Base-by-base conservation (phyloP, 1,140 invertebrate genomes). In the Anastrepha obliqua region DNA sequence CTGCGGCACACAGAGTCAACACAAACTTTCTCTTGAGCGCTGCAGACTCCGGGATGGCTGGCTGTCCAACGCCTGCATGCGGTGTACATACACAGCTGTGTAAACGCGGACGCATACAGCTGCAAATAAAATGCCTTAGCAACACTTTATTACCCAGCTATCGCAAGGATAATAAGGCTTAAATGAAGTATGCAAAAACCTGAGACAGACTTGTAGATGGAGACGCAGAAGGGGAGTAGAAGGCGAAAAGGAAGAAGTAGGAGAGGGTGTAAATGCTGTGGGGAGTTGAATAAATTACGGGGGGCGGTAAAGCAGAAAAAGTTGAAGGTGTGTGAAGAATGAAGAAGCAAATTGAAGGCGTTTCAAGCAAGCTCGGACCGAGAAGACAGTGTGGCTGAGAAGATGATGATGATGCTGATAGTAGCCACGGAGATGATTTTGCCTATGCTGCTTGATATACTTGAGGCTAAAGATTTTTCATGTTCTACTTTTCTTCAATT, bases 141-240 rank as follows among this genome's bases (percentile, higher is more conserved):
- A 65, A 62, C 58, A 59, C 58, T 86, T 86, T 86, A 86, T 86
- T 86, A 65, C 58, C 47, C n/a, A 9, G 51, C 74, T 55, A 9
- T 81, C 55, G 47, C 74, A 15, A 81, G 44, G 47, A 81, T 81
- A 81, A 81, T 55, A 81, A 81, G 74, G 74, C 74, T 20, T 55
- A 42, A 55, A 29, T 81, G 47, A 55, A 81, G 20, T 81, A 81
- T 81, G 51, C 74, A 81, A 81, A 29, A 55, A 20, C 17, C 20
- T 20, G 74, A 9, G 47, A 47, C 60, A 74, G 13, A 51, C 29
- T 0, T 29, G 29, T 29, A 29, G 29, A 29, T 6, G 51, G 17
- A 44, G 47, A 55, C 51, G 2, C 1, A 55, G 51, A 6, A 55
- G n/a, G 15, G 20, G 17, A 29, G 29, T 29, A 29, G 29, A 29